Percentiles rank a stretch among this genome's conserved stretches.
Conservation (phyloP, 2,888 invertebrate genomes). For the Orthosia gracilis region DNA sequence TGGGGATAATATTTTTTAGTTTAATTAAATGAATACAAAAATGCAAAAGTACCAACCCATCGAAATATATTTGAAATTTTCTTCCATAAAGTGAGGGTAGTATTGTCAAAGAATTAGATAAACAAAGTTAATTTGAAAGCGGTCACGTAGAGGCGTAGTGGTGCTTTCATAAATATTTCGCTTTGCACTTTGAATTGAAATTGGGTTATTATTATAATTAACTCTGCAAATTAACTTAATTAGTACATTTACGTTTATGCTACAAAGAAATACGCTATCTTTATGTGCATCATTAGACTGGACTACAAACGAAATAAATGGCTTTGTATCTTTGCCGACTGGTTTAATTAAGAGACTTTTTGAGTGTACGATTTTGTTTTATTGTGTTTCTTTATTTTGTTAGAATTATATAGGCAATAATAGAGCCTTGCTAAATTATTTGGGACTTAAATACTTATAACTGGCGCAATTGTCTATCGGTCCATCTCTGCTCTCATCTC, state of each 20-base stretch:
- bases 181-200: conserved; percentile 67
- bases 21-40: background rate
- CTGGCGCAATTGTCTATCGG: too few species aligned
- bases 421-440: background rate
- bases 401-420: background rate
- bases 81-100: conserved; percentile 10
- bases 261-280: conserved; percentile 24
- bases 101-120: conserved; percentile 40
- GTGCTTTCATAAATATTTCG: conserved; percentile 57
- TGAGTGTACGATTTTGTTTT: background rate
- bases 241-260: conserved; percentile 43
- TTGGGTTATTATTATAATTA: conserved; percentile 70
- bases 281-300: conserved; percentile 21
- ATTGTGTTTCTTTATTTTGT: background rate
- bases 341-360: background rate
- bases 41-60: background rate
- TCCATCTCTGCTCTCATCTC: too few species aligned
- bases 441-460: too few species aligned
- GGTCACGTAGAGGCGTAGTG: conserved; percentile 56
- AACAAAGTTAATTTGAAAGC: conserved; percentile 62
- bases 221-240: conserved; percentile 51
- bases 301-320: conserved; percentile 14
- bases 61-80: background rate
- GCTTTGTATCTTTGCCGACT: conserved; percentile 16
- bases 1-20: background rate